A percentile compares a stretch with the other conserved stretches of the same genome.
phyloP scores from a whole-genome alignment of 53 echinoderm and acorn worm genomes.

The Echinarachnius parma region DNA sequence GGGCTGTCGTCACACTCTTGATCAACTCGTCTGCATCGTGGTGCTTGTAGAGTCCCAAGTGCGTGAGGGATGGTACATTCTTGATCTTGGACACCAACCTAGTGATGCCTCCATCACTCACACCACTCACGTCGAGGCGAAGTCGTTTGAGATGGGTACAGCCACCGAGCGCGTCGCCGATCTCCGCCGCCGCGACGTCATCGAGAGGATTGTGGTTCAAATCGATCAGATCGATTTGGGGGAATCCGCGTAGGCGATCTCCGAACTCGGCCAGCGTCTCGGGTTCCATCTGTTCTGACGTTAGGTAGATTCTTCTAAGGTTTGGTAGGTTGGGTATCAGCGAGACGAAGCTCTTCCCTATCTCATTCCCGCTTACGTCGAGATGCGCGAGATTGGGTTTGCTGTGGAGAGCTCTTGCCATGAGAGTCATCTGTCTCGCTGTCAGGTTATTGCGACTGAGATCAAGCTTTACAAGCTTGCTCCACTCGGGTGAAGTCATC shows the following conservation, averaged over 20 bases:
- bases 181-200: conserved; percentile 36
- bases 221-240: conserved; percentile 30
- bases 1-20: conserved; percentile 26
- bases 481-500: conserved; percentile 29
- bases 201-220: conserved; percentile 36
- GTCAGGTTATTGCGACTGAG: conserved; percentile 54
- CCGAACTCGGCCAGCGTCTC: conserved; percentile 38
- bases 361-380: conserved; percentile 54
- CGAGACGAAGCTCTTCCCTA: conserved; percentile 46
- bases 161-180: conserved; percentile 7
- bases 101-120: conserved; percentile 36
- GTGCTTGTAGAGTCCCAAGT: conserved; percentile 46
- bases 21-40: conserved; percentile 29
- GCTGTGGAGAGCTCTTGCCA: conserved; percentile 38
- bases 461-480: conserved; percentile 37
- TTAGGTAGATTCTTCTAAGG: conserved; percentile 50
- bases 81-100: conserved; percentile 36
- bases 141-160: conserved; percentile 15
- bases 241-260: conserved; percentile 13
- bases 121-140: conserved; percentile 24
- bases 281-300: conserved; percentile 42
- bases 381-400: conserved; percentile 48
- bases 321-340: conserved; percentile 28
- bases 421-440: conserved; percentile 9
- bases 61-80: conserved; percentile 33